Evolutionary conservation across 2,113 vertebrate genomes (phyloP), one percentile per base, ranked within the genome.

Genomic region (Calidris pugnax): DNA sequence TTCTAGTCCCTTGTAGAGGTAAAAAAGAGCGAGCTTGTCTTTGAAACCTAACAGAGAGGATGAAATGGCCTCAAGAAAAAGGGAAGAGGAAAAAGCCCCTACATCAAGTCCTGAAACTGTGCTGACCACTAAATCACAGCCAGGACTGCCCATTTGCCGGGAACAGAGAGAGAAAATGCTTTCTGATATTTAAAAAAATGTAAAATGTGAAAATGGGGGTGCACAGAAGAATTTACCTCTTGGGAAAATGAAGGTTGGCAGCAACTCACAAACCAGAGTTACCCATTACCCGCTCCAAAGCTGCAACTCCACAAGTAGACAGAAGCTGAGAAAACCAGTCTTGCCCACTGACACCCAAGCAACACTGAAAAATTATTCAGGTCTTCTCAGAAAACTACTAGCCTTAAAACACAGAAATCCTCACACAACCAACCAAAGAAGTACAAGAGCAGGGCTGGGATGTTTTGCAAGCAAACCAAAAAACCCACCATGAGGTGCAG

Each of bases 401-500:
- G 16, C 5, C 47, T 71, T 86, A 33, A 74, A 86, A 66, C 43
- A 1, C 15, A 74, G 50, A 41, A 73, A 8, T 47, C 41, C 6
- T 59, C 41, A n/a, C 20, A 35, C 27, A 62, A 27, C 7, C 39
- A 27, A 7, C 6, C 11, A 27, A 59, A 76, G 47, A 37, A 76
- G 45, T 9, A 41, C 24, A 28, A 33, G 10, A 81, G 21, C 19
- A 71, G 37, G 41, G 43, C 37, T 50, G 63, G 18, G 14, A 64
- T 10, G 11, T 67, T 89, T 84, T 55, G 55, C 69, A 75, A 68
- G 47, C 8, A 64, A 90, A 77, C 3, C 0, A 2, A 23, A 27
- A 26, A 21, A 7, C 4, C 19, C 35, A 63, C 14, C 1, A 0
- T 47, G 41, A 77, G 0, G 0, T 9, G 37, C 28, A 69, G 45